Evolutionary conservation across 2,797 vertebrate genomes (phyloP).

Genomic region (Pseudomugil tenellus): DNA sequence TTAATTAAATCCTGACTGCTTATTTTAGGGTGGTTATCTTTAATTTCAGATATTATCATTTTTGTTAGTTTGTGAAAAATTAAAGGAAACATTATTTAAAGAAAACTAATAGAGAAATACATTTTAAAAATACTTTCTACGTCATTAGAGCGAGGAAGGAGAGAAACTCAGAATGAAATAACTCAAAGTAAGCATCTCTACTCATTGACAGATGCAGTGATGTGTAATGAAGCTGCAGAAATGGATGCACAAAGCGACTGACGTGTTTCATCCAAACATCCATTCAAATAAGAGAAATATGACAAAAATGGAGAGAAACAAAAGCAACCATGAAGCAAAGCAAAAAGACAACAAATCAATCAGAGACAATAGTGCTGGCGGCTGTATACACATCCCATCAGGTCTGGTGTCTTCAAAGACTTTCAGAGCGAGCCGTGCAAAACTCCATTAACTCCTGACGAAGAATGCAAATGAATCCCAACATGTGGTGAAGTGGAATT

Average conservation of each 20-base stretch:
- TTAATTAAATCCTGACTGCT: constrained; percentile 1
- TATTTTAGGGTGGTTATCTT: background rate
- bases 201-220: constrained; percentile 57
- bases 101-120: background rate
- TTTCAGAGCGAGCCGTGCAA: constrained; percentile 94
- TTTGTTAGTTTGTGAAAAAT: constrained; percentile 8
- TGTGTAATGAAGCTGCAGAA: constrained; percentile 60
- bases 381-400: constrained; percentile 99
- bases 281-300: constrained; percentile 65
- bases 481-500: constrained; percentile 99
- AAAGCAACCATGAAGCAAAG: constrained; percentile 70
- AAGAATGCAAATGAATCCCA: constrained; percentile 99
- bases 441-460: constrained; percentile 99
- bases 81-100: constrained; percentile 31
- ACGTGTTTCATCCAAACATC: constrained; percentile 57
- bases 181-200: constrained; percentile 12
- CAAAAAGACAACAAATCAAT: constrained; percentile 92
- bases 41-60: constrained; percentile 3
- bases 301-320: constrained; percentile 64
- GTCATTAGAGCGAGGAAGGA: constrained; percentile 23
- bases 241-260: constrained; percentile 36
- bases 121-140: constrained; percentile 5
- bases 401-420: constrained; percentile 99
- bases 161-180: constrained; percentile 34
- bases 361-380: constrained; percentile 90